Evolutionary conservation across 1,140 invertebrate genomes (phyloP).

Genomic region (Teleopsis dalmanni): DNA sequence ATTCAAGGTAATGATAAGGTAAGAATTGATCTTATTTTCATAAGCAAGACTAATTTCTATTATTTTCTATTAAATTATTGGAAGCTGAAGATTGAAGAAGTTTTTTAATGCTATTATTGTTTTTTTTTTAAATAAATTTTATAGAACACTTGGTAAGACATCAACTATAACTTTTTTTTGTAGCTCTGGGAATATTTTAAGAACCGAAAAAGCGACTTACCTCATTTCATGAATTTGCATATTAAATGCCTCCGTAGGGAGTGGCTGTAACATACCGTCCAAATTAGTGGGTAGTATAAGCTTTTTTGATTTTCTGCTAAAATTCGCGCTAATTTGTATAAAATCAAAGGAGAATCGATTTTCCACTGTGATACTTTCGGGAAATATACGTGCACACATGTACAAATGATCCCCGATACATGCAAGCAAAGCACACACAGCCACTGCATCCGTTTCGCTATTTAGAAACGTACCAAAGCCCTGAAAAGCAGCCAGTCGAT

Average conservation of each 20-base stretch:
- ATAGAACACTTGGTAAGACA: no score
- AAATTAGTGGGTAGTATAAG: slow-evolving; percentile 5
- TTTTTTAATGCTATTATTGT: no score
- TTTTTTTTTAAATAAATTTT: no score
- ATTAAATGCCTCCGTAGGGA: neutral
- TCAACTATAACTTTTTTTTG: no score
- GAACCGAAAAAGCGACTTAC: no score
- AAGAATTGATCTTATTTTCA: no score
- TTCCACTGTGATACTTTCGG: slow-evolving; percentile 1
- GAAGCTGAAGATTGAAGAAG: no score
- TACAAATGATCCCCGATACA: slow-evolving; percentile 6
- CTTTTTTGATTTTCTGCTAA: neutral
- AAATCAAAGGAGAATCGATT: slow-evolving; percentile 1
- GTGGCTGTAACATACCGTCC: slow-evolving; percentile 2
- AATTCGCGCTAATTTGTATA: slow-evolving; percentile 2
- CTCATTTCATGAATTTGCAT: neutral
- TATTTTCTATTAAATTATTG: no score
- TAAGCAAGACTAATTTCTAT: no score
- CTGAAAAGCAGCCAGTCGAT: slow-evolving; percentile 4
- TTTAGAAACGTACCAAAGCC: neutral
- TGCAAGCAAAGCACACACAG: slow-evolving; percentile 9
- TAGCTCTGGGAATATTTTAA: no score
- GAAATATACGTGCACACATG: slow-evolving; percentile 2
- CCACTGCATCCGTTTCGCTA: neutral
- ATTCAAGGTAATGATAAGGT: no score